phyloP scores from a whole-genome alignment of 2,888 invertebrate genomes.

The Mythimna vitellina region DNA sequence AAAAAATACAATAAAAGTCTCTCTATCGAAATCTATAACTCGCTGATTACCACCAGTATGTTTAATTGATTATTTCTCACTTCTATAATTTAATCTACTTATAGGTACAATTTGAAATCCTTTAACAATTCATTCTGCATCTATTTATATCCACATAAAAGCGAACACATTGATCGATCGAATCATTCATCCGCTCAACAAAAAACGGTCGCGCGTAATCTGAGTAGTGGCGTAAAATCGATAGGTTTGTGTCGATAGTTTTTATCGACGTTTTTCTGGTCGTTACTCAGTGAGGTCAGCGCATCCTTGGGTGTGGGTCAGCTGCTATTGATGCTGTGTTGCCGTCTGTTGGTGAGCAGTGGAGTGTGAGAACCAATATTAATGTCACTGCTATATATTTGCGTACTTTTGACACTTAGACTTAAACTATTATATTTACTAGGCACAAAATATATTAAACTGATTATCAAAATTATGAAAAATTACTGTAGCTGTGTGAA shows the following conservation, averaged over 20 bases:
- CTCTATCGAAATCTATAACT: not conserved
- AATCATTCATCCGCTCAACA: slow-evolving; percentile 47
- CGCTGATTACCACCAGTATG: not conserved
- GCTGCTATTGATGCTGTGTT: slow-evolving; percentile 48
- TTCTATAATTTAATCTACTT: not conserved
- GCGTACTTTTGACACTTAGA: not conserved
- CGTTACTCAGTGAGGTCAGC: slow-evolving; percentile 54
- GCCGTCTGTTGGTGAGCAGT: slow-evolving; percentile 37
- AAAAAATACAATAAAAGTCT: not conserved
- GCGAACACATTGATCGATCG: slow-evolving; percentile 35
- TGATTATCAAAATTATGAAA: not conserved
- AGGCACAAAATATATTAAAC: not conserved
- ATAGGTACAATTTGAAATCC: not conserved
- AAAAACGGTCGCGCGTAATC: slow-evolving; percentile 57
- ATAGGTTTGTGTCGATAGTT: slow-evolving; percentile 52
- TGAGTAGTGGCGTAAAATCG: slow-evolving; percentile 59
- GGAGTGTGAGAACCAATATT: slow-evolving; percentile 26
- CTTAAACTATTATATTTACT: not conserved
- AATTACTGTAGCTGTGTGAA: no score
- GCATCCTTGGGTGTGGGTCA: slow-evolving; percentile 64
- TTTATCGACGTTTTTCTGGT: slow-evolving; percentile 59
- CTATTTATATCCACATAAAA: slow-evolving; percentile 24
- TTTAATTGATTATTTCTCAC: not conserved
- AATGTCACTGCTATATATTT: not conserved
- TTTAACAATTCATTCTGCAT: not conserved